Conservation (phyloP, 2,888 invertebrate genomes). For the Tortricodes alternella region DNA sequence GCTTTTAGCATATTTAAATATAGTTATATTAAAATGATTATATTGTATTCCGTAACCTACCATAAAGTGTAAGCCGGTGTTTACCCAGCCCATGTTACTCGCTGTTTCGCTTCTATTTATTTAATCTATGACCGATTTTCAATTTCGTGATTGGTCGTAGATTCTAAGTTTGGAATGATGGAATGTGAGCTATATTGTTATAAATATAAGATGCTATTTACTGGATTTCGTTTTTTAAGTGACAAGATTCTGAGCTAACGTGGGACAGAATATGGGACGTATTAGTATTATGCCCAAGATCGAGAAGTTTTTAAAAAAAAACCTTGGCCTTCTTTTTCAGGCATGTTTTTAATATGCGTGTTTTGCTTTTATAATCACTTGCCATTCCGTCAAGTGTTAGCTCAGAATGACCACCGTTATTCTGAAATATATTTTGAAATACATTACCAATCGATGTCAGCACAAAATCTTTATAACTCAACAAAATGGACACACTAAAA, state of each 20-base stretch:
- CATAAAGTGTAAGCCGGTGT: slow-evolving; percentile 35
- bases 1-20: slow-evolving; percentile 68
- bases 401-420: slow-evolving; percentile 2
- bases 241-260: slow-evolving; percentile 7
- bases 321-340: no score
- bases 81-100: slow-evolving; percentile 29
- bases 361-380: neutral
- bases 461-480: slow-evolving; percentile 22
- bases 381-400: neutral
- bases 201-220: slow-evolving; percentile 1
- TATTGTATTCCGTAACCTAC: slow-evolving; percentile 50
- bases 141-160: slow-evolving; percentile 9
- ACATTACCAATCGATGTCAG: slow-evolving; percentile 1
- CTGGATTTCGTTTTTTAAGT: neutral
- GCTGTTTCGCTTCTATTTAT: slow-evolving; percentile 31
- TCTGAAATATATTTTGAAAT: neutral
- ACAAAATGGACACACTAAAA: slow-evolving; percentile 42
- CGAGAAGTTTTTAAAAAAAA: no score
- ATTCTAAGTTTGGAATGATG: slow-evolving; percentile 11
- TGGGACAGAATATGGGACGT: neutral
- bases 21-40: slow-evolving; percentile 55
- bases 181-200: slow-evolving; percentile 11
- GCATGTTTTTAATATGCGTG: no score
- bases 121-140: slow-evolving; percentile 14
- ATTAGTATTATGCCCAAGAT: neutral